Evolutionary conservation across 92 coral and sea anemone species (phyloP), one percentile per base, ranked within the genome.

Genomic region (Epizoanthus ramosus): DNA sequence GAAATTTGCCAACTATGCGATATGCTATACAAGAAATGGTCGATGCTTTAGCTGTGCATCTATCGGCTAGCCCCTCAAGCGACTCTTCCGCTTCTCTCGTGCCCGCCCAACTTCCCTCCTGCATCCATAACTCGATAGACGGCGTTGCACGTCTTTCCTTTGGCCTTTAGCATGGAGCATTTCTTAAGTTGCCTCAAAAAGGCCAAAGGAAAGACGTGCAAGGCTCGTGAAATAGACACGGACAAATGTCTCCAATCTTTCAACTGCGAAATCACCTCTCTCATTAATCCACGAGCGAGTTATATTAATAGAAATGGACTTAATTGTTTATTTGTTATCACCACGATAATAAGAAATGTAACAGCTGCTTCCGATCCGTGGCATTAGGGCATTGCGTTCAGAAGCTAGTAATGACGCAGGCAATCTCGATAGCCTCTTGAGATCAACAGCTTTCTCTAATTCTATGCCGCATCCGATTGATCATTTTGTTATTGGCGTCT

Each of bases 291-390:
- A 45, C 70, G 39, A 61, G 71, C 57, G 45, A 19, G 58, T 14
- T 77, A 77, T 50, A 50, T 50, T 50, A 50, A 50, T 12, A 50
- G 54, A 10, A 50, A 43, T 77, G 28, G 71, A 1, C 2, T 10
- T 76, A 77, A 61, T 77, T 61, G 39, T 9, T 60, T 77, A 43
- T 76, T 64, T 60, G 39, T 61, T 60, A 59, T 37, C 59, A 60
- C 57, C 82, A 60, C 57, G 71, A 77, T 35, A 60, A 25, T 14
- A 61, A 35, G 65, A 77, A 12, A 77, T 23, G 45, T 3, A 19
- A 31, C 69, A 76, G 28, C 9, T 77, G 43, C 57, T 77, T 9
- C 24, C 31, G 31, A 28, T 28, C 31, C 12, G 54, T 59, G 59
- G 16, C 39, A 19, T 41, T 77, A 12, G 71, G 82, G 16, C 6